Evolutionary conservation across 2,113 vertebrate genomes (phyloP).

Genomic region (Reinhardtius hippoglossoides): DNA sequence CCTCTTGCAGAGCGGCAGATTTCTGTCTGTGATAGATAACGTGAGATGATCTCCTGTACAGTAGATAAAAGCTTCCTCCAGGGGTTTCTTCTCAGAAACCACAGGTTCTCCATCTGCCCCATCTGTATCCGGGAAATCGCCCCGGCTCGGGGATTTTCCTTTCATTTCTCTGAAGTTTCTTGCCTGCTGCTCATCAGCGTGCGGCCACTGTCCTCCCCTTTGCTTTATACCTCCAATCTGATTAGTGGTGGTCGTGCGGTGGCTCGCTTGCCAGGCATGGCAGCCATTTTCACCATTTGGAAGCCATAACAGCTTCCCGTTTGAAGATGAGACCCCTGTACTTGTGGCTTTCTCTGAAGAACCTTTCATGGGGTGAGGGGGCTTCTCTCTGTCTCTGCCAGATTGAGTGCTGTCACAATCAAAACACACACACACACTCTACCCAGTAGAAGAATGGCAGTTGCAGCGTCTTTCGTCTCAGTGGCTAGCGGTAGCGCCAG

Average conservation of each 20-base stretch:
- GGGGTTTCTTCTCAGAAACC: slow-evolving; percentile 35
- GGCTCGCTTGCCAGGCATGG: slow-evolving; percentile 67
- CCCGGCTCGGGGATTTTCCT: slow-evolving; percentile 33
- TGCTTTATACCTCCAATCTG: slow-evolving; percentile 72
- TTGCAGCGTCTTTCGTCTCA: slow-evolving; percentile 64
- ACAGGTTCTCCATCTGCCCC: slow-evolving; percentile 34
- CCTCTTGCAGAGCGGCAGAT: not conserved
- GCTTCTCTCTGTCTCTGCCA: slow-evolving; percentile 74
- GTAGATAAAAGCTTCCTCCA: slow-evolving; percentile 13
- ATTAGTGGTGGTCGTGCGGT: slow-evolving; percentile 70
- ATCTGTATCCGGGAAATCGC: slow-evolving; percentile 25
- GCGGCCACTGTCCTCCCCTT: slow-evolving; percentile 63
- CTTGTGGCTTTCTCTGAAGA: slow-evolving; percentile 83
- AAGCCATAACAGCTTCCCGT: slow-evolving; percentile 73
- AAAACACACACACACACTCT: slow-evolving; percentile 37
- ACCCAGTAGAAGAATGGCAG: slow-evolving; percentile 50
- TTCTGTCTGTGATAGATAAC: slow-evolving; percentile 32
- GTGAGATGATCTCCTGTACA: slow-evolving; percentile 6
- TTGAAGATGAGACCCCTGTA: slow-evolving; percentile 84
- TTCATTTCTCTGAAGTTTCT: slow-evolving; percentile 42
- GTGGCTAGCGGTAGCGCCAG: slow-evolving; percentile 74
- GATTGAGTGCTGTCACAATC: slow-evolving; percentile 67
- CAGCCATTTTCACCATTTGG: slow-evolving; percentile 81
- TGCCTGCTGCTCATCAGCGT: slow-evolving; percentile 72
- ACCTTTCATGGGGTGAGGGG: slow-evolving; percentile 74